These are phyloP conservation scores for Silurus asotus DNA, from an alignment of 2,113 vertebrate genomes.

Conservation along the genomic window DNA sequence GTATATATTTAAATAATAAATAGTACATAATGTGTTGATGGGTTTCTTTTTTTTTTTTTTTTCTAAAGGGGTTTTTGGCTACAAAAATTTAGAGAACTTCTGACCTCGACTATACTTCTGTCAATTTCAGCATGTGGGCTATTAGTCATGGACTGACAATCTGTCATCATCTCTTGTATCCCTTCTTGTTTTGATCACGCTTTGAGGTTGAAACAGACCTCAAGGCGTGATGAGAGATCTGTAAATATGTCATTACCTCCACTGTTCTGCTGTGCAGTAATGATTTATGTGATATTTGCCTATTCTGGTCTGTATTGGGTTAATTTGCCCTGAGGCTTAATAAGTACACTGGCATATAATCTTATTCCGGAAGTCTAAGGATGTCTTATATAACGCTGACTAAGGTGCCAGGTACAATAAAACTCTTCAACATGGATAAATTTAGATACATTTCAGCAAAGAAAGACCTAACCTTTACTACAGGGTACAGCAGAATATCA, in stretches of 20 bases:
- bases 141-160: background rate
- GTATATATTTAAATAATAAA: background rate
- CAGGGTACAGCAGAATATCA: slow-evolving; percentile 58
- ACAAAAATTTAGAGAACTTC: background rate
- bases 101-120: background rate
- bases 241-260: slow-evolving; percentile 15
- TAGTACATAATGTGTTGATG: background rate
- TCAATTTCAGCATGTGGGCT: background rate
- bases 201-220: background rate
- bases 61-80: background rate
- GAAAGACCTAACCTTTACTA: slow-evolving; percentile 44
- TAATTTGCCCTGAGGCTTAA: slow-evolving; percentile 24
- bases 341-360: slow-evolving; percentile 46
- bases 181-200: background rate
- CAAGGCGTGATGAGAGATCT: background rate
- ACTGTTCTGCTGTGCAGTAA: background rate
- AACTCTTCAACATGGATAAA: slow-evolving; percentile 50
- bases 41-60: background rate
- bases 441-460: slow-evolving; percentile 46
- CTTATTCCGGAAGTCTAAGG: slow-evolving; percentile 58
- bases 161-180: background rate
- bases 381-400: slow-evolving; percentile 65
- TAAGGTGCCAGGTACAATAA: slow-evolving; percentile 66
- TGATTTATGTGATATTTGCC: slow-evolving; percentile 27
- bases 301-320: slow-evolving; percentile 19